Percentiles rank a stretch among this genome's conserved stretches.
These are phyloP conservation scores for Hypolimnas misippus DNA, from an alignment of 2,888 invertebrate species.

Conservation along the genomic window DNA sequence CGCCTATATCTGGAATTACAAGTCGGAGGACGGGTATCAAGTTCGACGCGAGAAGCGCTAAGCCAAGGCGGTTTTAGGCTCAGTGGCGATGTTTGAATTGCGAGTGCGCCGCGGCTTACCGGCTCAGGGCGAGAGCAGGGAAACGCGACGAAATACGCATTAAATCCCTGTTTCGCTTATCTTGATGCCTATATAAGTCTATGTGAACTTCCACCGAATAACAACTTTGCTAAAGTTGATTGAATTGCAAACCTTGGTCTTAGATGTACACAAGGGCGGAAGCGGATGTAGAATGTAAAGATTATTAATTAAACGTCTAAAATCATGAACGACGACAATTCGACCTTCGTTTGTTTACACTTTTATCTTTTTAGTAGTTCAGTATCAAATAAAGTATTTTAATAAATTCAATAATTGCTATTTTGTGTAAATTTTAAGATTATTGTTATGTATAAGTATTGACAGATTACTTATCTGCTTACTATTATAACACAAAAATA, in stretches of 20 bases:
- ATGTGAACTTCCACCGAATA: constrained; percentile 40
- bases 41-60: constrained; percentile 73
- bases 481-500: no score
- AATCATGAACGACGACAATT: no score
- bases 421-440: no score
- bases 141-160: constrained; percentile 68
- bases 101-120: constrained; percentile 72
- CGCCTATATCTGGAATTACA: constrained; percentile 76
- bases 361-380: no score
- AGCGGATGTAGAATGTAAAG: neutral
- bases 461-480: no score
- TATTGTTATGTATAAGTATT: no score
- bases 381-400: no score
- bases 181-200: constrained; percentile 53
- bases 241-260: constrained; percentile 45
- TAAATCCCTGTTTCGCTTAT: constrained; percentile 73
- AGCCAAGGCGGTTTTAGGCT: constrained; percentile 73
- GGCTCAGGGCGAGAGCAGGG: constrained; percentile 60
- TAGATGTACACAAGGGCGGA: constrained; percentile 23
- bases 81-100: constrained; percentile 74
- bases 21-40: constrained; percentile 76
- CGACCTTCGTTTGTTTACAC: no score
- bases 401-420: no score
- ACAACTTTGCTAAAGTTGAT: constrained; percentile 53
- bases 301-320: neutral